Evolutionary conservation across 1,140 invertebrate species (phyloP), one percentile per base, ranked within the genome.

Genomic region (Elysia chlorotica): DNA sequence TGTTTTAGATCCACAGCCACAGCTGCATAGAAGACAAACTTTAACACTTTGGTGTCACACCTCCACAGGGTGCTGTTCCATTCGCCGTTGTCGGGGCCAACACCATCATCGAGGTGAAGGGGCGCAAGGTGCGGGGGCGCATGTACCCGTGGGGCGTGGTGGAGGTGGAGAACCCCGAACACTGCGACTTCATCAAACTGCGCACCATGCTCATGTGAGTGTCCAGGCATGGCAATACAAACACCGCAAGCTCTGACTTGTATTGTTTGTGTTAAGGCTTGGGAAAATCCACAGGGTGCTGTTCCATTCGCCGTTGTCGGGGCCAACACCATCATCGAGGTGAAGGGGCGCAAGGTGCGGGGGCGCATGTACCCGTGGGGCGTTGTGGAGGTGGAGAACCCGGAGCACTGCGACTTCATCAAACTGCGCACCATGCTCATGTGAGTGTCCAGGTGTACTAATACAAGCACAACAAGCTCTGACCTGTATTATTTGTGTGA

Each of bases 351-450:
- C 61, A 87, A 87, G 78, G 85, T 88, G 61, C 77, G 87, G 76
- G 88, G 86, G 82, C 85, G 88, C n/a, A 82, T 84, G 81, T 88
- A 88, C 73, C 85, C 86, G 33, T 88, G 88, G 88, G 88, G 88
- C 30, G 84, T 88, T 1, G 87, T 88, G 36, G 87, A 88, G 65
- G 86, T 88, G 28, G 88, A 88, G 71, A 88, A 88, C 76, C 82
- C 85, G 28, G 85, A 88, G 28, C 87, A 88, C 68, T 88, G 86
- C 78, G 88, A 88, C 78, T 88, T 88, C 77, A 84, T 87, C 69
- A 87, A 87, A 76, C 81, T 88, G 5, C 81, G 87, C 73, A 86
- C 85, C 17, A 98, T 99, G 95, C 91, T 99, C 38, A 96, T 99
- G 78, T 87, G 79, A 80, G 85, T 79, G 25, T 31, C n/a, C n/a